Evolutionary conservation across 2,113 vertebrate genomes (phyloP).

Genomic region (Sturnus vulgaris): DNA sequence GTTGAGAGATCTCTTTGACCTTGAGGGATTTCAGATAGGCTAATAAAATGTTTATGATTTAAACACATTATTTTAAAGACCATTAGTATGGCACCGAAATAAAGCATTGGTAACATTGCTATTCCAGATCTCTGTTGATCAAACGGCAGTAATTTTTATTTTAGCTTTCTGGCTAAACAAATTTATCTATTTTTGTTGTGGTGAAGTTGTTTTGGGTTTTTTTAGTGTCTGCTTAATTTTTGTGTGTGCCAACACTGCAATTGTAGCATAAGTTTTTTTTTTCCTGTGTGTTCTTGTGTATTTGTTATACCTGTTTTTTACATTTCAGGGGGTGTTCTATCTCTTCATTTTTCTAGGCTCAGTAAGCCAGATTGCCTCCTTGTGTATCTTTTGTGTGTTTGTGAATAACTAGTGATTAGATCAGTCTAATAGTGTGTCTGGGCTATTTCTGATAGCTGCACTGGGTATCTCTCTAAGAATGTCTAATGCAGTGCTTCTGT

Average conservation of each 20-base stretch:
- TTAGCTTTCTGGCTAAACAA: background rate
- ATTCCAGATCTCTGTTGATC: background rate
- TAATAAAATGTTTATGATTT: background rate
- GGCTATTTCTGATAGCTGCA: background rate
- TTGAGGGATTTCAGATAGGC: background rate
- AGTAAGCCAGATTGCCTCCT: background rate
- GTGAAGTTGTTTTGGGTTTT: rapidly evolving
- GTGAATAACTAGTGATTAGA: background rate
- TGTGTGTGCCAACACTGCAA: background rate
- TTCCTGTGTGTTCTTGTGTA: background rate
- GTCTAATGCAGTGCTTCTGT: background rate
- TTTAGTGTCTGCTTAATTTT: background rate
- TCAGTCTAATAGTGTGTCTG: background rate
- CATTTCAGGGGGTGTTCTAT: background rate
- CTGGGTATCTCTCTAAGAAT: background rate
- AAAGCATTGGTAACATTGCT: background rate
- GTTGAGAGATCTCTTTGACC: background rate
- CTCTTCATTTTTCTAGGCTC: background rate
- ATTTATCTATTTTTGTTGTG: background rate
- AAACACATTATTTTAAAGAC: background rate
- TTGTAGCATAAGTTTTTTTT: background rate
- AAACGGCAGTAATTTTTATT: background rate
- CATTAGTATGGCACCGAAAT: background rate
- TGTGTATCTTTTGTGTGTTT: background rate
- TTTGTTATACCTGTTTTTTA: background rate